Percentiles rank a stretch among this genome's conserved stretches.
Evolutionary conservation across 2,113 vertebrate genomes (phyloP).

Genomic region (Anas platyrhynchos): DNA sequence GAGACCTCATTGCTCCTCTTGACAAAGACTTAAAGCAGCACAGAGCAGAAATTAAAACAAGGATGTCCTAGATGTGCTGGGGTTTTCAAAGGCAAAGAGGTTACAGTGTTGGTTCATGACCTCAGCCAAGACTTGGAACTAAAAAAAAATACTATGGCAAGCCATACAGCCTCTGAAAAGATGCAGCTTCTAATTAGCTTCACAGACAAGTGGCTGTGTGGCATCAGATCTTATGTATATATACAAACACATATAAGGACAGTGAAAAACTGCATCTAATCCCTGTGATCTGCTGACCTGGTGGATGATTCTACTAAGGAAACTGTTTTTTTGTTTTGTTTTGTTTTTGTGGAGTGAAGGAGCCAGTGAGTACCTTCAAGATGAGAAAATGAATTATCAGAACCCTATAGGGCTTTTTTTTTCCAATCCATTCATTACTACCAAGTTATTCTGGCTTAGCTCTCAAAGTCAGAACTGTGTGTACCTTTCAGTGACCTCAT

Average conservation of each 20-base stretch:
- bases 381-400: neutral
- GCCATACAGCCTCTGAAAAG: neutral
- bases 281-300: neutral
- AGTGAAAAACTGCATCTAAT: neutral
- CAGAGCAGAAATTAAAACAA: neutral
- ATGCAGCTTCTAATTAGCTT: neutral
- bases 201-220: neutral
- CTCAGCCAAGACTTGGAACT: neutral
- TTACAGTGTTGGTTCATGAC: neutral
- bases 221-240: neutral
- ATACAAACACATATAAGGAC: neutral
- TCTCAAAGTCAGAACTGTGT: neutral
- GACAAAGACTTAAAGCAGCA: neutral
- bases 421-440: neutral
- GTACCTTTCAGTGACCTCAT: neutral
- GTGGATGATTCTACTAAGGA: neutral
- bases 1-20: neutral
- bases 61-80: neutral
- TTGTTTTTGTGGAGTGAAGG: neutral
- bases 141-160: neutral
- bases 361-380: neutral
- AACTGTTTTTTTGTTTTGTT: neutral
- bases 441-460: neutral
- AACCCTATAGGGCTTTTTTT: fast-evolving
- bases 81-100: neutral